Conservation (phyloP, 1,140 invertebrate genomes). For the Neelides sp. region DNA sequence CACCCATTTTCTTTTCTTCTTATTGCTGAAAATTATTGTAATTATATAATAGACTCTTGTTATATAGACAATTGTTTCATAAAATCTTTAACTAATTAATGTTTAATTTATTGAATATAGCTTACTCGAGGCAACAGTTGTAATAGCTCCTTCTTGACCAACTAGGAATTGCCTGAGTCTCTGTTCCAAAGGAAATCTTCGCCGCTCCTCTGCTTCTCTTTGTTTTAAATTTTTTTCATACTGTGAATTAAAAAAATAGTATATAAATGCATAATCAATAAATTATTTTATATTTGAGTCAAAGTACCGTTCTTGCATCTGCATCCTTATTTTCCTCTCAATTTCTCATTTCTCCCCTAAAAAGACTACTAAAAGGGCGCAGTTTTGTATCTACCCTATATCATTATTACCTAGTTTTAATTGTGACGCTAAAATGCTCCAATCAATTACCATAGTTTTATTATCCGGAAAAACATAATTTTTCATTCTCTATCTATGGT, state of each 20-base stretch:
- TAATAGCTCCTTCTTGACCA: constrained; percentile 77
- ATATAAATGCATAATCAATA: too few relatives aligned
- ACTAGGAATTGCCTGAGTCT: constrained; percentile 71
- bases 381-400: too few relatives aligned
- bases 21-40: constrained; percentile 46
- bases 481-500: too few relatives aligned
- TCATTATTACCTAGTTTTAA: too few relatives aligned
- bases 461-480: too few relatives aligned
- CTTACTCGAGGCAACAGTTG: constrained; percentile 64
- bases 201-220: constrained; percentile 63
- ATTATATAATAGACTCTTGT: not conserved
- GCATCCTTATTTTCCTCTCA: too few relatives aligned
- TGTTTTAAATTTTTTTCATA: constrained; percentile 42
- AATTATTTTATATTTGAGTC: too few relatives aligned
- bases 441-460: too few relatives aligned
- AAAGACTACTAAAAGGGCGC: too few relatives aligned
- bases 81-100: not conserved
- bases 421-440: too few relatives aligned
- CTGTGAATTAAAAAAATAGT: constrained; percentile 34
- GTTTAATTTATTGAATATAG: constrained; percentile 10
- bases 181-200: constrained; percentile 77
- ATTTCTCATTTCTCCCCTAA: too few relatives aligned
- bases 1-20: constrained; percentile 82
- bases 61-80: not conserved
- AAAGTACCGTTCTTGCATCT: too few relatives aligned